These are phyloP conservation scores for Sesamia inferens DNA, from an alignment of 2,888 invertebrate species.

Conservation along the genomic window DNA sequence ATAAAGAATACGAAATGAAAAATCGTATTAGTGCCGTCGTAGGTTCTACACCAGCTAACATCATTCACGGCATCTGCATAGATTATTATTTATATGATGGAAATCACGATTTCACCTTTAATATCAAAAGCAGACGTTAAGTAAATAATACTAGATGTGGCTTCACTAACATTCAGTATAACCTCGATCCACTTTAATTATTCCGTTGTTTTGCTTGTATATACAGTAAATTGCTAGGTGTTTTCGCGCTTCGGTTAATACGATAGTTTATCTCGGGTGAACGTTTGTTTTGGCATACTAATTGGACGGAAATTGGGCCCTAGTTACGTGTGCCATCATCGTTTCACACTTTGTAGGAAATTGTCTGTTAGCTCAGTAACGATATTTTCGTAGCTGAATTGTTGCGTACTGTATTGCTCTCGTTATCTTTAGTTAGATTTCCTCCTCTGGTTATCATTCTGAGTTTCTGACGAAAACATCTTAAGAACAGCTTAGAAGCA, in stretches of 20 bases:
- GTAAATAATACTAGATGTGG: constrained; percentile 4
- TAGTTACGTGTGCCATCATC: constrained; percentile 47
- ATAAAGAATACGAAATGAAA: constrained; percentile 2
- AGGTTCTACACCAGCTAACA: constrained; percentile 14
- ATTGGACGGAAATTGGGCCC: constrained; percentile 55
- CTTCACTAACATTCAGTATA: constrained; percentile 44
- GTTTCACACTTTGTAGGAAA: constrained; percentile 39
- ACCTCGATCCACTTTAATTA: constrained; percentile 60
- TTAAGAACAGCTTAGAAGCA: no score
- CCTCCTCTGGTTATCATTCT: neutral
- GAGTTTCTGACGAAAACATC: no score
- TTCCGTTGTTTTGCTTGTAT: constrained; percentile 56
- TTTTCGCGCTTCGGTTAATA: constrained; percentile 53
- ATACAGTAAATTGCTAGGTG: constrained; percentile 49
- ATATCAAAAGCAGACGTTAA: constrained; percentile 20
- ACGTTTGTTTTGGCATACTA: constrained; percentile 61
- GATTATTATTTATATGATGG: constrained; percentile 14
- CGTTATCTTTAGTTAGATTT: constrained; percentile 5
- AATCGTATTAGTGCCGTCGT: neutral
- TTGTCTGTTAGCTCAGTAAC: constrained; percentile 47
- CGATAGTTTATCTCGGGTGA: constrained; percentile 56
- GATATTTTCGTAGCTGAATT: constrained; percentile 28
- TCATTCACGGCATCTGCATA: constrained; percentile 3
- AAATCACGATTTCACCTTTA: constrained; percentile 37
- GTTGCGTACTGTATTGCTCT: neutral